These are phyloP conservation scores for Origma solitaria DNA, from an alignment of 2,113 vertebrate genomes.

Conservation along the genomic window DNA sequence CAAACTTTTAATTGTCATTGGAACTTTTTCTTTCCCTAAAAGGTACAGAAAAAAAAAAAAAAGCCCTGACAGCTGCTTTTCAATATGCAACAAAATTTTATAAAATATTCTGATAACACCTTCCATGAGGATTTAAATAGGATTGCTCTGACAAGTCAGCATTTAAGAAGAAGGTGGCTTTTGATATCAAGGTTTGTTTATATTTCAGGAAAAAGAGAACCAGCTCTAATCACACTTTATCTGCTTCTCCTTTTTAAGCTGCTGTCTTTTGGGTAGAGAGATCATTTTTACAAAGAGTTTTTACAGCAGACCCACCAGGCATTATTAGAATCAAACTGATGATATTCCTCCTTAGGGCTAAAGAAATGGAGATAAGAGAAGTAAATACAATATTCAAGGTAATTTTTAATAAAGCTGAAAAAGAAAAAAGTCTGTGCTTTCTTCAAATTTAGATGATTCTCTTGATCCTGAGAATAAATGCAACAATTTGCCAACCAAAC, in stretches of 20 bases:
- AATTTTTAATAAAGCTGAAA: slow-evolving; percentile 54
- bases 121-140: neutral
- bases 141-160: neutral
- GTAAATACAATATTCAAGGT: slow-evolving; percentile 59
- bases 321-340: slow-evolving; percentile 58
- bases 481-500: slow-evolving; percentile 14
- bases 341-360: slow-evolving; percentile 34
- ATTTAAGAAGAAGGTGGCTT: slow-evolving; percentile 26
- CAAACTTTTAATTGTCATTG: neutral
- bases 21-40: neutral
- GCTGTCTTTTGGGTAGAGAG: slow-evolving; percentile 38
- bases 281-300: slow-evolving; percentile 49
- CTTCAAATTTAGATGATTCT: slow-evolving; percentile 5
- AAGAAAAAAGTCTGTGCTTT: neutral
- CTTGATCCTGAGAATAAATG: slow-evolving; percentile 5
- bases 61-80: neutral
- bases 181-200: slow-evolving; percentile 21
- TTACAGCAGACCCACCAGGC: slow-evolving; percentile 44
- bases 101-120: neutral
- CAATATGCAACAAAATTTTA: neutral
- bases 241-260: slow-evolving; percentile 20
- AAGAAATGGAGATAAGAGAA: slow-evolving; percentile 47
- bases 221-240: slow-evolving; percentile 23
- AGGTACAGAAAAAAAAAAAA: neutral
- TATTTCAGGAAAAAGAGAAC: slow-evolving; percentile 11